Base-by-base conservation (phyloP, 2,113 vertebrate genomes). In the Catagonus wagneri region DNA sequence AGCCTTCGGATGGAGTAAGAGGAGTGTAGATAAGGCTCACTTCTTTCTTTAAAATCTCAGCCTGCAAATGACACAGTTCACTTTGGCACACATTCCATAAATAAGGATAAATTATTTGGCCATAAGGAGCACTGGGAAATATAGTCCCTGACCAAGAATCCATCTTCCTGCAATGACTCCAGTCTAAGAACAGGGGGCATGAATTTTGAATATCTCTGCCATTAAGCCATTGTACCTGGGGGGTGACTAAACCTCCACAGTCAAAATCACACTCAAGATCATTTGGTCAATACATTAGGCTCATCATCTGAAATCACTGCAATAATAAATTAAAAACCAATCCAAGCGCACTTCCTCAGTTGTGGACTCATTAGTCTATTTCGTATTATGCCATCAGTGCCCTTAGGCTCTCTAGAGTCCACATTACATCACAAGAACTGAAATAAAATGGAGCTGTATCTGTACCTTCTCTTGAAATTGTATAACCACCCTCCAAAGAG, bases 401-500 rank as follows among this genome's bases (percentile, higher is more conserved):
- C 56, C 6, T 29, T 54, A 15, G 20, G 66, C 15, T 58, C 36
- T 63, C 34, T 39, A 76, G 32, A 65, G 69, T 75, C 29, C 93
- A 83, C 0, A 25, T 63, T n/a, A 17, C 9, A 52, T 63, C 61
- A 32, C n/a, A 61, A 3, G 56, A 76, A 69, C 14, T 71, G n/a
- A 58, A n/a, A 97, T 25, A 93, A 27, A 60, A 80, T 58, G 66
- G 20, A 80, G 16, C 2, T 11, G 52, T 36, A 52, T 20, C 58
- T 90, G 89, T 14, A 12, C 27, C 34, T 60, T 72, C 27, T 96
- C 76, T 79, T 71, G 74, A 91, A 88, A 87, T 60, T 88, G 23
- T 56, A 72, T 12, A 32, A 44, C 27, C 50, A 93, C 19, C n/a
- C 52, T 86, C 16, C 8, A 52, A 89, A 83, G 69, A 91, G 25